A percentile compares a stretch with the other conserved stretches of the same genome.
phyloP scores from a whole-genome alignment of 2,113 vertebrate species.

The Monopterus albus region DNA sequence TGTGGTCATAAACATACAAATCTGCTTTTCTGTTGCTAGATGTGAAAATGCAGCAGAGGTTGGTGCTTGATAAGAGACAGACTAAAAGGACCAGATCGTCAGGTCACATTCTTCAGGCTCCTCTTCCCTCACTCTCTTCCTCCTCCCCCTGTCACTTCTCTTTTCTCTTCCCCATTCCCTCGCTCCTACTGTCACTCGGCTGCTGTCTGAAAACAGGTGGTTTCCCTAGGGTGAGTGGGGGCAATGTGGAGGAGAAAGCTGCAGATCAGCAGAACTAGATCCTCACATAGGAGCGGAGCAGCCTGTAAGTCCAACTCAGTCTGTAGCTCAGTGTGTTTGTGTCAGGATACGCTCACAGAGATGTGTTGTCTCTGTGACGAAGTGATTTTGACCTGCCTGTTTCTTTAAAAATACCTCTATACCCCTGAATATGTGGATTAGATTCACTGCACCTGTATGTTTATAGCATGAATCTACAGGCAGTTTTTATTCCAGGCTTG shows the following conservation, averaged over 20 bases:
- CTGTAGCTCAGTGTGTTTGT: too few species aligned
- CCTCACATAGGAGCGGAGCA: conserved; percentile 44
- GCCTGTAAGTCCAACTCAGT: conserved; percentile 73
- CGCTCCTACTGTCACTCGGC: neutral
- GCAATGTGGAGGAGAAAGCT: conserved; percentile 79
- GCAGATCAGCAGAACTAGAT: conserved; percentile 60
- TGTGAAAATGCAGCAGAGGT: neutral
- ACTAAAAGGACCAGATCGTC: conserved; percentile 66
- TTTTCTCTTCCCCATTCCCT: neutral
- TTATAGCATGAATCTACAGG: neutral
- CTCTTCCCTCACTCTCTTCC: neutral
- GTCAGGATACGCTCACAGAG: too few species aligned
- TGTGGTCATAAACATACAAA: neutral
- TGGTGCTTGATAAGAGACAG: conserved; percentile 28
- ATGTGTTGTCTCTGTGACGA: too few species aligned
- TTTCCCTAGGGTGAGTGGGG: conserved; percentile 30
- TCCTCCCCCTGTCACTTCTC: neutral
- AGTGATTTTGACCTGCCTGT: neutral
- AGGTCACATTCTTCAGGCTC: conserved; percentile 62
- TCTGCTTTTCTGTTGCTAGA: neutral
- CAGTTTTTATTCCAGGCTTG: neutral
- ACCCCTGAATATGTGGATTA: neutral
- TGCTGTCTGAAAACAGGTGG: conserved; percentile 41
- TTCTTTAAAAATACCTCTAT: neutral
- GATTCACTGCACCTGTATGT: too few species aligned